Base-by-base conservation (phyloP, 2,888 invertebrate species). In the Pantelozetes paolii region DNA sequence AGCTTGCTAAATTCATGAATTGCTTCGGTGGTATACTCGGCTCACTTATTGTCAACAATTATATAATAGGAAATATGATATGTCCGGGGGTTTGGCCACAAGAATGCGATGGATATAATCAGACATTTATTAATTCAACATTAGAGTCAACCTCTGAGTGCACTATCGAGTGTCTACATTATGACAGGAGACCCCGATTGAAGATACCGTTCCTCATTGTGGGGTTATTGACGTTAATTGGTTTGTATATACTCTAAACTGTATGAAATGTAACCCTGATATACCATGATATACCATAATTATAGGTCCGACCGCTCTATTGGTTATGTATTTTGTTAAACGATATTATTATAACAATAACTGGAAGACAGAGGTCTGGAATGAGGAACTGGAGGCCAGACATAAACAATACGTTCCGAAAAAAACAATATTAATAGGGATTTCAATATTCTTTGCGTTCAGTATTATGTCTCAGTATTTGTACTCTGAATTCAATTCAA, bases 391-490 rank as follows among this genome's bases (percentile, higher is more conserved):
- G 30, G 30, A 30, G 57, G 28, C 11, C 28, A 28, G 40, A 18
- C 26, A 32, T 11, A 20, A 1, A 0, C 15, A 42, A 59, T 26
- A 48, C 5, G 26, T 64, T 13, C 40, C 59, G n/a, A 26, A 32
- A 30, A 32, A 50, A 20, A 48, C 30, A 11, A 42, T 50, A n/a
- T 28, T 73, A 15, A 9, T 57, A 1, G 30, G 69, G 3, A 26
- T 50, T 1, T 42, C 50, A 8, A 18, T 73, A n/a, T 36, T 28
- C 20, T 9, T 73, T 20, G 45, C 70, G 2, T 42, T 48, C 45
- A 48, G 50, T 32, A 28, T 40, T 28, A 45, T 70, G 36, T 54
- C 73, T 1, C 70, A 73, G 50, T 23, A 59, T 9, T 40, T 69
- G 40, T 73, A 62, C 18, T 30, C 45, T n/a, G 48, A 70, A 23